Base-by-base conservation (phyloP, 2,888 invertebrate species). In the Serrognathus titanus region DNA sequence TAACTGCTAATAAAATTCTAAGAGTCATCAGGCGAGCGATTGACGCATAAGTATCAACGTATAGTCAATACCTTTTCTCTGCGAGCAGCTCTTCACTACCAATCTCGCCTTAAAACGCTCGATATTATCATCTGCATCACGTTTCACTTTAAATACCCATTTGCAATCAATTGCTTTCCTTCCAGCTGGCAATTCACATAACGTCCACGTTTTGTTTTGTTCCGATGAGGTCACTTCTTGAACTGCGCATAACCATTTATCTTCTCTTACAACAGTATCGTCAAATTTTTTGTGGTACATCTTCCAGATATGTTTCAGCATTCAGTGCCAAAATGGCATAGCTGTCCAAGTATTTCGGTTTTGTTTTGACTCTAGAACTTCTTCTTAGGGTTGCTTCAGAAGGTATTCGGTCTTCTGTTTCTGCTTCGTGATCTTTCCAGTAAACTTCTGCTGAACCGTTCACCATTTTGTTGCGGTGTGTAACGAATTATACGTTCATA, bases 381-480 rank as follows among this genome's bases (percentile, higher is more conserved):
- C 24, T 5, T 6, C 24, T 31, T 6, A 31, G 24, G 4, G 6
- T 4, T 10, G 5, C 3, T 39, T 39, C 8, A 10, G 5, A 2
- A 4, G 39, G 12, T 39, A 6, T 10, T 5, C 12, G 4, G 3
- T 3, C 12, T 39, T 39, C 39, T 39, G 39, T 1, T n/a, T 11
- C 10, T 11, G 1, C 10, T 38, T 39, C 11, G 31, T 10, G 61
- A 61, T 48, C 58, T 66, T 24, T 64, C 58, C n/a, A 66, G 12
- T 12, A 62, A 36, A 9, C 59, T 63, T 54, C 65, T 51, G 39
- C 67, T 67, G 63, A 64, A 61, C n/a, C 66, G 5, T 48, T 64
- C 60, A 3, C 61, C 65, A 35, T 66, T 66, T 46, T 63, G 49
- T 53, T 65, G 60, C 37, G 63, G 62, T 38, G 46, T 57, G 54